phyloP scores from a whole-genome alignment of 2,113 vertebrate genomes.

The Arvicanthis niloticus region DNA sequence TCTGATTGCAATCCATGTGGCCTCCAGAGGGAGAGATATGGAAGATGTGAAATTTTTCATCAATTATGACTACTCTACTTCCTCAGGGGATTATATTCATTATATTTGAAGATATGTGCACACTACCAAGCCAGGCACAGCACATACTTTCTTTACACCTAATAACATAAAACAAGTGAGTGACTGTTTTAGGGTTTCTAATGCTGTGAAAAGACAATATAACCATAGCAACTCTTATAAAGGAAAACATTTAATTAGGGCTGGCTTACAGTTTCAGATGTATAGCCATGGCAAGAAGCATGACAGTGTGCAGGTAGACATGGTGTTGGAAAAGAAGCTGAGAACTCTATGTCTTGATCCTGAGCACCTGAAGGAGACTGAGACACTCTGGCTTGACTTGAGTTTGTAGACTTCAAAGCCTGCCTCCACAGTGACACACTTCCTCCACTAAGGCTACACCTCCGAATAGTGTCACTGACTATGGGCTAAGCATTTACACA shows the following conservation, averaged over 20 bases:
- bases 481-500: neutral
- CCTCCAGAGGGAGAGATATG: slow-evolving; percentile 99
- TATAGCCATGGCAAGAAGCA: neutral
- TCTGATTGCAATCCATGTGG: slow-evolving; percentile 98
- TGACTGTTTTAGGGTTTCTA: neutral
- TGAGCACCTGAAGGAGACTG: neutral
- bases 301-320: neutral
- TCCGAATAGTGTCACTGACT: neutral
- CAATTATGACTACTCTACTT: slow-evolving; percentile 99
- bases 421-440: neutral
- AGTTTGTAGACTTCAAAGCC: neutral
- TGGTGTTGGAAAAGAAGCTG: neutral
- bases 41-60: slow-evolving; percentile 99
- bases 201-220: neutral
- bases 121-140: slow-evolving; percentile 99
- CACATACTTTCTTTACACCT: slow-evolving; percentile 99
- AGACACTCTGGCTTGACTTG: neutral
- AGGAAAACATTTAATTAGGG: neutral
- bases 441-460: neutral
- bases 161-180: slow-evolving; percentile 98
- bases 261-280: neutral
- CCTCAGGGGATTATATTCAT: slow-evolving; percentile 99
- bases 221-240: neutral
- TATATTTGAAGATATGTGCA: slow-evolving; percentile 99
- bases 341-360: neutral